These are phyloP conservation scores for Lathronympha strigana DNA, from an alignment of 2,888 invertebrate genomes.

Conservation along the genomic window DNA sequence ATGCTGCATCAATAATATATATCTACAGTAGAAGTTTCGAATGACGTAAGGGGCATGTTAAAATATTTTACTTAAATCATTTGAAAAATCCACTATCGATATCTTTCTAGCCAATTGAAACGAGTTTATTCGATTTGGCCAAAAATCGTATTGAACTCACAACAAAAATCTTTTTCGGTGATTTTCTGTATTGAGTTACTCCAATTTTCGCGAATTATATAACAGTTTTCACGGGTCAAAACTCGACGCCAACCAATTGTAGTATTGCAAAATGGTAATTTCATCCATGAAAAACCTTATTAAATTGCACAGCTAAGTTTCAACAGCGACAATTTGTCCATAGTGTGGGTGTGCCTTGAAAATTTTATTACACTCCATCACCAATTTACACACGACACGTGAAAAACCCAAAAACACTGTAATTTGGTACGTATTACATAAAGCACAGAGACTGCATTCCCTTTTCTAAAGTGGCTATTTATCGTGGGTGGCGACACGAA, in stretches of 20 bases:
- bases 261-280: constrained; percentile 47
- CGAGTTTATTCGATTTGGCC: too few relatives aligned
- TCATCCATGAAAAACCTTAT: constrained; percentile 46
- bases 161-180: too few relatives aligned
- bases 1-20: too few relatives aligned
- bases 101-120: too few relatives aligned
- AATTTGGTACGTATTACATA: constrained; percentile 3
- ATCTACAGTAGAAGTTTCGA: too few relatives aligned
- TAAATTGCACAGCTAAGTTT: constrained; percentile 36
- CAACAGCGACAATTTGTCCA: constrained; percentile 36
- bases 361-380: constrained; percentile 41
- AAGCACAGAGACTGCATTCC: not conserved
- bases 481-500: constrained; percentile 40
- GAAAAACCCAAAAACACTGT: constrained; percentile 17
- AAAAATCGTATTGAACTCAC: too few relatives aligned
- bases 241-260: constrained; percentile 9
- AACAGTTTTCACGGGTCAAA: constrained; percentile 15
- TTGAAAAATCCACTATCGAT: too few relatives aligned
- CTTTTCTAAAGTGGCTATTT: not conserved
- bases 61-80: too few relatives aligned
- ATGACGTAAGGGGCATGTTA: too few relatives aligned
- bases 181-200: too few relatives aligned
- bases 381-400: constrained; percentile 22
- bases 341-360: constrained; percentile 41
- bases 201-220: not conserved